phyloP scores from a whole-genome alignment of 2,797 vertebrate genomes.

The Gymnoscopelus braueri region DNA sequence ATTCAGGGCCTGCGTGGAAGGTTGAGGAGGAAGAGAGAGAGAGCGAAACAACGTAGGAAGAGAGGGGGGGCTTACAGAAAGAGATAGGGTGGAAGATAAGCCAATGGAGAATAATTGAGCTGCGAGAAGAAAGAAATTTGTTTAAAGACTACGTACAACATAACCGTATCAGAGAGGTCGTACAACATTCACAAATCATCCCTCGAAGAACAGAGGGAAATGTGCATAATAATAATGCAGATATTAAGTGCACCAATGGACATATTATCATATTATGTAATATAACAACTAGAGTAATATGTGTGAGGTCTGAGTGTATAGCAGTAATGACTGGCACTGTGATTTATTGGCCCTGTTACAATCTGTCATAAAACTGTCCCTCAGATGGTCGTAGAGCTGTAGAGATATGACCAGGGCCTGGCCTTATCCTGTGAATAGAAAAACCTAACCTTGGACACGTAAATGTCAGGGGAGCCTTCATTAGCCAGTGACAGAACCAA shows the following conservation, averaged over 20 bases:
- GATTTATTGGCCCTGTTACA: slow-evolving; percentile 63
- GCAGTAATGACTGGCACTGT: slow-evolving; percentile 42
- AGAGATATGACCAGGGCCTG: slow-evolving; percentile 33
- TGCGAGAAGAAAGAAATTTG: neutral
- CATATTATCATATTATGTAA: slow-evolving; percentile 20
- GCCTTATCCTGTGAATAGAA: slow-evolving; percentile 56
- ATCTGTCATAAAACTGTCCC: slow-evolving; percentile 60
- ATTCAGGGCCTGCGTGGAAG: neutral
- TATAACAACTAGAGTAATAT: slow-evolving; percentile 29
- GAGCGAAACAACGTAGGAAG: neutral
- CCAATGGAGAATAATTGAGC: slow-evolving; percentile 6
- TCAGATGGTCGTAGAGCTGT: slow-evolving; percentile 37
- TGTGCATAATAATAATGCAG: slow-evolving; percentile 1
- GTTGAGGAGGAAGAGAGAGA: slow-evolving; percentile 11
- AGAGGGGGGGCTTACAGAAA: slow-evolving; percentile 26
- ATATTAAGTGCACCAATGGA: slow-evolving; percentile 15
- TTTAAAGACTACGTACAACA: neutral
- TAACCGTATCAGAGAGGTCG: neutral
- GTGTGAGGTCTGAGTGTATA: slow-evolving; percentile 10
- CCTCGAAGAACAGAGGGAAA: neutral
- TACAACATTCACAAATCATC: neutral
- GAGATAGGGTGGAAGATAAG: slow-evolving; percentile 4
- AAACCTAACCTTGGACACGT: slow-evolving; percentile 63
- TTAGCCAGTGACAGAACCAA: slow-evolving; percentile 59
- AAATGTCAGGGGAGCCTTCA: slow-evolving; percentile 66